Evolutionary conservation across 2,113 vertebrate species (phyloP).

Genomic region (Larimichthys polyactis): DNA sequence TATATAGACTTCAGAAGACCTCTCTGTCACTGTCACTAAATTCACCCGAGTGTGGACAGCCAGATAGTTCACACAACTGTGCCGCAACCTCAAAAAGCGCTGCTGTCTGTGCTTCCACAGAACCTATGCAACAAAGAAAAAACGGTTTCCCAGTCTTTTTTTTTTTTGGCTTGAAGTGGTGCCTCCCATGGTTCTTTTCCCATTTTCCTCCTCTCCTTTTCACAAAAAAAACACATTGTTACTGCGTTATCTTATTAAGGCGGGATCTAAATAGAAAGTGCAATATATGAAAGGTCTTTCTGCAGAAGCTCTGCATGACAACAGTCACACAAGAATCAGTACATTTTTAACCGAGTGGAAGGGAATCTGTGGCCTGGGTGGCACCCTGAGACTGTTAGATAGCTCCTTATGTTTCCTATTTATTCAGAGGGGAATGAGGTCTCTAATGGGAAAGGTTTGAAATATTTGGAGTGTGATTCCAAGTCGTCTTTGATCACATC

Average conservation of each 20-base stretch:
- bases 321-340: constrained; percentile 17
- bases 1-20: constrained; percentile 2
- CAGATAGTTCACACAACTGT: background rate
- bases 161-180: constrained; percentile 2
- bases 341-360: constrained; percentile 17
- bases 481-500: constrained; percentile 14
- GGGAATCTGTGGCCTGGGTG: constrained; percentile 21
- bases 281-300: constrained; percentile 53
- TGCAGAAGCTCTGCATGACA: constrained; percentile 5
- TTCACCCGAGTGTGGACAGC: background rate
- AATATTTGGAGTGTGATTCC: constrained; percentile 5
- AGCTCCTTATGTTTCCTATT: constrained; percentile 7
- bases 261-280: constrained; percentile 66
- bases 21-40: background rate
- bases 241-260: constrained; percentile 48
- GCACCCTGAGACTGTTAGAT: constrained; percentile 28
- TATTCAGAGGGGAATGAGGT: constrained; percentile 12
- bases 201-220: constrained; percentile 25
- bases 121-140: constrained; percentile 72
- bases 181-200: constrained; percentile 2
- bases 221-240: constrained; percentile 21
- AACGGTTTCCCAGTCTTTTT: background rate
- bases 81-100: background rate
- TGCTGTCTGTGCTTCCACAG: constrained; percentile 40
- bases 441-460: background rate